Evolutionary conservation across 2,113 vertebrate species (phyloP).

Genomic region (Euleptes europaea): DNA sequence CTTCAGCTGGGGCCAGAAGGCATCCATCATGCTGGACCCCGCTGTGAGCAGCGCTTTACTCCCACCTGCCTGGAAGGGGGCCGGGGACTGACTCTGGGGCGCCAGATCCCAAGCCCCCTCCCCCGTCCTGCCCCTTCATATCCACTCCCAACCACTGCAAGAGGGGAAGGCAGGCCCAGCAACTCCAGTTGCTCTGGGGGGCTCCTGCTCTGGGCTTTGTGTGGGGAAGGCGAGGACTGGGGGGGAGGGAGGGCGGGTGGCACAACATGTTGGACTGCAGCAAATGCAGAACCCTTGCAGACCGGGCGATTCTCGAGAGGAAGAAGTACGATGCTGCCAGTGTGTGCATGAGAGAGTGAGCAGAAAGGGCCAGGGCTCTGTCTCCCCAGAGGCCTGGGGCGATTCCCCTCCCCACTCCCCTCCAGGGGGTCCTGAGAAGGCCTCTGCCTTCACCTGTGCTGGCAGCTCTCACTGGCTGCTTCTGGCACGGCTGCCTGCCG

Average conservation of each 20-base stretch:
- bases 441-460: neutral
- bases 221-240: neutral
- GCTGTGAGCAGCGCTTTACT: constrained; percentile 15
- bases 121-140: accelerated
- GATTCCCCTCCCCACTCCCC: neutral
- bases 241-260: neutral
- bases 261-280: neutral
- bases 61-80: constrained; percentile 6
- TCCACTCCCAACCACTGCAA: too few relatives aligned
- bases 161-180: too few relatives aligned
- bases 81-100: neutral
- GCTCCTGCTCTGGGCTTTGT: too few relatives aligned
- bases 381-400: neutral
- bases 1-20: constrained; percentile 32
- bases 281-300: neutral
- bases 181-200: neutral
- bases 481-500: neutral
- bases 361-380: too few relatives aligned
- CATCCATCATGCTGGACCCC: constrained; percentile 43
- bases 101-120: too few relatives aligned
- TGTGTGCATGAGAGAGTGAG: neutral
- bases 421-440: neutral
- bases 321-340: neutral
- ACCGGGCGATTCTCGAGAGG: too few relatives aligned
- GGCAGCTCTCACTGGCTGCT: neutral